Conservation (phyloP, 2,888 invertebrate genomes). For the Augochlorella aurata region DNA sequence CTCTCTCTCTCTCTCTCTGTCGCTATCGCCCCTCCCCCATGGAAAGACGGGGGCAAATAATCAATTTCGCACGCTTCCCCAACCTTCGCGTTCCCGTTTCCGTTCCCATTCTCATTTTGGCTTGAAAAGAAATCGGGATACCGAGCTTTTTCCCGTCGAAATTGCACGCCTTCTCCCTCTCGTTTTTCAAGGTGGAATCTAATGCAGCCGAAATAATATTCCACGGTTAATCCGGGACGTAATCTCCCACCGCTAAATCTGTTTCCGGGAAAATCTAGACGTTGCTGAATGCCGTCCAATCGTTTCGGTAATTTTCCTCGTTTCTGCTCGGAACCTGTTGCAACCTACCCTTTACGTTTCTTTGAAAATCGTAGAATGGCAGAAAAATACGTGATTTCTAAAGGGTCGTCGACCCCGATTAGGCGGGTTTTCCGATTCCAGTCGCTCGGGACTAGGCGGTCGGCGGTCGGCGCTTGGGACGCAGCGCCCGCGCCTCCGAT, state of each 20-base stretch:
- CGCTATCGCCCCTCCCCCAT: too few relatives aligned
- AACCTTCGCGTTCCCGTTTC: not conserved
- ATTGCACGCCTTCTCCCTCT: not conserved
- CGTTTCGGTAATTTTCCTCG: too few relatives aligned
- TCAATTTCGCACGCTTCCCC: not conserved
- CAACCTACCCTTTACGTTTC: too few relatives aligned
- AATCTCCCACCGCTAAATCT: constrained; percentile 26
- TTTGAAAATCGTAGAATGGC: not conserved
- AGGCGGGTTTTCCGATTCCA: constrained; percentile 37
- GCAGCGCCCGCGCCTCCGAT: constrained; percentile 29
- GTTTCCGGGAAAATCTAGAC: too few relatives aligned
- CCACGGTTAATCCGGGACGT: constrained; percentile 16
- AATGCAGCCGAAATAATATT: constrained; percentile 15
- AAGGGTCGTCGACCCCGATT: constrained; percentile 29
- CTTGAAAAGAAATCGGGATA: not conserved
- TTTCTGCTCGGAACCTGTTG: too few relatives aligned
- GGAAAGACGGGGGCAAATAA: too few relatives aligned
- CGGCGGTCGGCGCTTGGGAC: not conserved
- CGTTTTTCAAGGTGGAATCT: not conserved
- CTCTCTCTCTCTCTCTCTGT: too few relatives aligned
- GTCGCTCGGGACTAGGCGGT: not conserved
- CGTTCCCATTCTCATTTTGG: not conserved
- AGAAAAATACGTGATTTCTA: not conserved
- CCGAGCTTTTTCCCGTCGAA: not conserved
- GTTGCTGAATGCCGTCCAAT: too few relatives aligned